Base-by-base conservation (phyloP, 2,888 invertebrate species). In the Dasysyrphus tricinctus region DNA sequence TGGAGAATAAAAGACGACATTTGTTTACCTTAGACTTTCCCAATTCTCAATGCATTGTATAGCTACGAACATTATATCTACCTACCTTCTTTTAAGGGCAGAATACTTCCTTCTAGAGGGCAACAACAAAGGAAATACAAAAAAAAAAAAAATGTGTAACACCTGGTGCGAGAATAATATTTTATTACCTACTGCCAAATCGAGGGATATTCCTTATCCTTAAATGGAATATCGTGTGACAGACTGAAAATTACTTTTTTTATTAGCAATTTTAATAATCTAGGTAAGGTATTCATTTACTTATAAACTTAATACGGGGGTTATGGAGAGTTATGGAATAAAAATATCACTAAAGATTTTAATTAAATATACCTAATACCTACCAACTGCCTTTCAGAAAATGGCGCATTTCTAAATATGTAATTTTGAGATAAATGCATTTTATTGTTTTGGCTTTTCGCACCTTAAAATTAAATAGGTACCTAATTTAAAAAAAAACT, bases 91-190 rank as follows among this genome's bases (percentile, higher is more conserved):
- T 29, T 54, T 54, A 54, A 54, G 54, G 54, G 14, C 29, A 54
- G 54, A 29, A 29, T 32, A 54, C 59, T 37, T 59, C 59, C 59
- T 59, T 59, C 9, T 59, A 3, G 19, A 16, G 59, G 19, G 19
- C 57, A 37, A 12, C 2, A 37, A 59, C 61, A 39, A 24, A 61
- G 24, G 24, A 24, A 42, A 61, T 5, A 24, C 1, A 24, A 16
- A 42, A 42, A 61, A 14, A 24, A 24, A 24, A 16, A 42, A 42
- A 61, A 14, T 42, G 9, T 42, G 7, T 24, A 42, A 61, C 39
- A 61, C 39, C 61, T 61, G 61, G 61, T 59, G 39, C 59, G 24
- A 42, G 39, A 42, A 11, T 56, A 34, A 57, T 57, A 57, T 57
- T 61, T 61, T 61, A 42, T 61, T 24, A 57, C 59, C 42, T 42